Conservation (phyloP, 2,797 vertebrate species). For the Thunnus albacares region DNA sequence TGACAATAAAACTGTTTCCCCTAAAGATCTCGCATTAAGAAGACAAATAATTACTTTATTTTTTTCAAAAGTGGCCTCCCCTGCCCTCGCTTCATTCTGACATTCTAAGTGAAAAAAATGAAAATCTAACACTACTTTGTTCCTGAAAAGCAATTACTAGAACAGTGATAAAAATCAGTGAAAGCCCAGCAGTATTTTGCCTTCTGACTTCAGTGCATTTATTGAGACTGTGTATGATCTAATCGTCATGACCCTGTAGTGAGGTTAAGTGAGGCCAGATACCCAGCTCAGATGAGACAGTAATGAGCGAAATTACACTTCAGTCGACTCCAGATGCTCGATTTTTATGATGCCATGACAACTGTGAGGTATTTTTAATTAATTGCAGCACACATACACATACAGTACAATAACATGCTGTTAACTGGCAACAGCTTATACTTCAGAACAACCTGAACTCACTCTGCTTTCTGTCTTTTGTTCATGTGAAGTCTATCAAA, state of each 20-base stretch:
- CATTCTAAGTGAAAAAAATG: slow-evolving; percentile 39
- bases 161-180: slow-evolving; percentile 50
- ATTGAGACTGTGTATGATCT: slow-evolving; percentile 39
- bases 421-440: slow-evolving; percentile 6
- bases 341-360: slow-evolving; percentile 39
- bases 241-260: slow-evolving; percentile 47
- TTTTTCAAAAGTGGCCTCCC: slow-evolving; percentile 39
- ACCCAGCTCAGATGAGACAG: slow-evolving; percentile 37
- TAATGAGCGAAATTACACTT: slow-evolving; percentile 54
- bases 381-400: slow-evolving; percentile 5
- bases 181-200: slow-evolving; percentile 35
- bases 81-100: slow-evolving; percentile 38
- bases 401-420: not conserved
- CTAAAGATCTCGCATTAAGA: slow-evolving; percentile 56
- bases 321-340: slow-evolving; percentile 5
- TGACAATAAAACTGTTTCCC: slow-evolving; percentile 50
- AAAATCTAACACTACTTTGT: slow-evolving; percentile 36
- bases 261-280: slow-evolving; percentile 65
- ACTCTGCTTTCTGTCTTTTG: not conserved
- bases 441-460: not conserved
- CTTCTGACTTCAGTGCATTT: slow-evolving; percentile 52
- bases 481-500: not conserved
- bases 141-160: slow-evolving; percentile 59
- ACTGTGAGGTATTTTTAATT: slow-evolving; percentile 37
- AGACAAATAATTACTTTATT: slow-evolving; percentile 65